phyloP scores from a whole-genome alignment of 2,797 vertebrate species.

The Poecilia wingei region DNA sequence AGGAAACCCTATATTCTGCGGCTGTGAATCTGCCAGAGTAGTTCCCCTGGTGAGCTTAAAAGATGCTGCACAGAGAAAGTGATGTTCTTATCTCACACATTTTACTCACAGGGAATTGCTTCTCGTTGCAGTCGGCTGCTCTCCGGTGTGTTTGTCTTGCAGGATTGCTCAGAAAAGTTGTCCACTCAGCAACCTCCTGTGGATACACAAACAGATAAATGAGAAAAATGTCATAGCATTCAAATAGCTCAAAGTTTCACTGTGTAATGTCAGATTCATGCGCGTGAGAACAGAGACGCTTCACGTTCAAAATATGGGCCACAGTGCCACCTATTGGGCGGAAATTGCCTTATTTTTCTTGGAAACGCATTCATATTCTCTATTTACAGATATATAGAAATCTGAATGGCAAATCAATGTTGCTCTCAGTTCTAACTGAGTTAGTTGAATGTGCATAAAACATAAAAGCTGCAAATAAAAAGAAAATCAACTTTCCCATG shows the following conservation, averaged over 20 bases:
- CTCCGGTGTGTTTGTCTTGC: slow-evolving; percentile 40
- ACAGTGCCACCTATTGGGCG: slow-evolving; percentile 70
- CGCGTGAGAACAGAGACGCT: slow-evolving; percentile 1
- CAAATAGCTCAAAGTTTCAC: slow-evolving; percentile 21
- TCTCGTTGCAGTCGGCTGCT: slow-evolving; percentile 25
- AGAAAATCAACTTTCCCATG: neutral
- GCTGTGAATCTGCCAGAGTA: slow-evolving; percentile 20
- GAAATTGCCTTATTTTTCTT: neutral
- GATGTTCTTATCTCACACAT: slow-evolving; percentile 53
- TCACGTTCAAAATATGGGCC: slow-evolving; percentile 37
- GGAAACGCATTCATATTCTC: neutral
- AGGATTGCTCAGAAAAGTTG: slow-evolving; percentile 34
- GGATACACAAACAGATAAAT: slow-evolving; percentile 28
- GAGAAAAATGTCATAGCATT: slow-evolving; percentile 40
- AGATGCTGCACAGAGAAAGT: slow-evolving; percentile 27
- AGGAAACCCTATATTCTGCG: neutral
- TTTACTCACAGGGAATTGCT: slow-evolving; percentile 38
- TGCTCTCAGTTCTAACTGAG: neutral
- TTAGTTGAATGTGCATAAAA: neutral
- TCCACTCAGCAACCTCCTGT: slow-evolving; percentile 28
- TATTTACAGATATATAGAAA: neutral
- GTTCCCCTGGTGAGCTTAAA: slow-evolving; percentile 36
- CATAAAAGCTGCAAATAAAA: neutral
- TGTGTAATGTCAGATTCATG: slow-evolving; percentile 23
- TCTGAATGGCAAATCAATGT: neutral